Percentiles rank a stretch among this genome's conserved stretches.
These are phyloP conservation scores for Grapholita molesta DNA, from an alignment of 1,140 invertebrate genomes.

Conservation along the genomic window DNA sequence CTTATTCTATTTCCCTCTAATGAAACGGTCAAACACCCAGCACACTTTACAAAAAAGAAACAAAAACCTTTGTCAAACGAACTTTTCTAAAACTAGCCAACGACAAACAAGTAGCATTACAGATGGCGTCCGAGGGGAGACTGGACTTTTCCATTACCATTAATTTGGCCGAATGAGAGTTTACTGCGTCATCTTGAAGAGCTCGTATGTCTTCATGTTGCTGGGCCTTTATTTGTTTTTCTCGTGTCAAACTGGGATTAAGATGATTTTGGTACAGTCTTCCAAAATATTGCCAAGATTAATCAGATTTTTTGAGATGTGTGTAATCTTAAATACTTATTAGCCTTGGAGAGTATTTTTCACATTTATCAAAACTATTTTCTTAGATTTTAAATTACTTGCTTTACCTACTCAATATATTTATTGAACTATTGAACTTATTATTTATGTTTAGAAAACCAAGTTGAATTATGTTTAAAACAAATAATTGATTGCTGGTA, in stretches of 20 bases:
- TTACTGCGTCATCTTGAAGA: slow-evolving; percentile 61
- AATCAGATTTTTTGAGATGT: background rate
- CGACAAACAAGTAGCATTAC: slow-evolving; percentile 9
- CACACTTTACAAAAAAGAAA: background rate
- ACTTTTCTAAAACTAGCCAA: background rate
- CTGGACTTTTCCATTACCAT: slow-evolving; percentile 67
- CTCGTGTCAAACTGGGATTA: background rate
- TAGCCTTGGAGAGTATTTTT: too few relatives aligned
- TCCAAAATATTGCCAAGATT: background rate
- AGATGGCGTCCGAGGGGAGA: background rate
- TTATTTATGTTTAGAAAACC: too few relatives aligned
- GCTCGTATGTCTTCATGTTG: slow-evolving; percentile 63
- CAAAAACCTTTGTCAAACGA: background rate
- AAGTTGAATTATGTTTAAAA: too few relatives aligned
- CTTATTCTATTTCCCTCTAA: background rate
- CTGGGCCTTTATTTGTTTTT: slow-evolving; percentile 45
- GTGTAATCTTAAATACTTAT: background rate
- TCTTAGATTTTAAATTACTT: too few relatives aligned
- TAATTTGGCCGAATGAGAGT: slow-evolving; percentile 63
- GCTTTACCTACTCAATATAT: too few relatives aligned
- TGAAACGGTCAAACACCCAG: background rate
- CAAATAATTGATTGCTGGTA: too few relatives aligned
- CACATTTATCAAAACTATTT: too few relatives aligned
- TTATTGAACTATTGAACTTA: too few relatives aligned
- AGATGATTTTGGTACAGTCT: background rate